Evolutionary conservation across 2,888 invertebrate genomes (phyloP).

Genomic region (Dicranocentrus wangi): DNA sequence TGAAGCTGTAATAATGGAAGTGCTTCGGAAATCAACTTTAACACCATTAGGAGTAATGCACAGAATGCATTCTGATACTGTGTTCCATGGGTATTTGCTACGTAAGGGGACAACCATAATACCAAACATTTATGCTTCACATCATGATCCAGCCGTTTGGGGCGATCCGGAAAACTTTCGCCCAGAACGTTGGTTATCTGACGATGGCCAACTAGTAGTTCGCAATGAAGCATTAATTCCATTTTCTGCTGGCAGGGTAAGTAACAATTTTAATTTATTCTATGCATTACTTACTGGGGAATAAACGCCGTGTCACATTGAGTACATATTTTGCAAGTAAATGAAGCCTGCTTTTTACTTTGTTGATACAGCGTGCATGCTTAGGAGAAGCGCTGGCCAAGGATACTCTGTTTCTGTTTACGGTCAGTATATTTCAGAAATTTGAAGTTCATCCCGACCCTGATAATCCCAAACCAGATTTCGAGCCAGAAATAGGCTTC

Average conservation of each 20-base stretch:
- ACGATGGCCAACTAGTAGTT: conserved; percentile 37
- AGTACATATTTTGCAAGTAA: background rate
- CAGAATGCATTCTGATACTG: conserved; percentile 30
- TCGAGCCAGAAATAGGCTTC: conserved; percentile 29
- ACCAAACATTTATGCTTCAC: conserved; percentile 58
- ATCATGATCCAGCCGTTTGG: conserved; percentile 68
- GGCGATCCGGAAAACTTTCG: conserved; percentile 70
- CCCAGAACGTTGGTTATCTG: conserved; percentile 69
- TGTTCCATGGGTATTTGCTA: conserved; percentile 59
- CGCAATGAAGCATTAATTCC: conserved; percentile 67
- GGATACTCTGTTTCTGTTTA: conserved; percentile 68
- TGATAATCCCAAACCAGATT: conserved; percentile 50
- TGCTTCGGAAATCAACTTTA: conserved; percentile 58
- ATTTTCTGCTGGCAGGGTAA: conserved; percentile 60
- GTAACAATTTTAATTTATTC: too few relatives aligned
- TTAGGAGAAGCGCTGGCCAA: conserved; percentile 66
- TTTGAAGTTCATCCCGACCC: conserved; percentile 63
- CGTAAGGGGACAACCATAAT: conserved; percentile 67
- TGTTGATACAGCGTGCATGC: background rate
- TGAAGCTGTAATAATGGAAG: conserved; percentile 54
- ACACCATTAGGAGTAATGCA: conserved; percentile 66
- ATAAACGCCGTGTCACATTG: background rate
- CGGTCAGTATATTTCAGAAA: conserved; percentile 65
- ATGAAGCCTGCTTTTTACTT: background rate
- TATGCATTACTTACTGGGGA: too few relatives aligned